Percentiles rank a stretch among this genome's conserved stretches.
phyloP scores from a whole-genome alignment of 2,888 invertebrate species.

The Neoscelio sp. region DNA sequence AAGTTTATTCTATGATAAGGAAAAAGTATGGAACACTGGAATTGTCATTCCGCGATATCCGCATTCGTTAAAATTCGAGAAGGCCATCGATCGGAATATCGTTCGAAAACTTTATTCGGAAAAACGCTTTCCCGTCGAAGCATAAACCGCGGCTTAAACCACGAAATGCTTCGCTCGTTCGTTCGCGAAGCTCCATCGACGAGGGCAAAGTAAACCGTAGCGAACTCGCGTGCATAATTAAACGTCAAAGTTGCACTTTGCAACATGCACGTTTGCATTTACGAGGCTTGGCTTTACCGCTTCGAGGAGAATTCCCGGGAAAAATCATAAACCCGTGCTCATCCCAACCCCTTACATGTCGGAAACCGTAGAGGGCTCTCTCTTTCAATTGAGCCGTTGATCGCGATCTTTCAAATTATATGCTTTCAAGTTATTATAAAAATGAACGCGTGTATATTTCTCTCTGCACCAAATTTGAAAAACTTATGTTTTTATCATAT shows the following conservation, averaged over 20 bases:
- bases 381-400: conserved; percentile 37
- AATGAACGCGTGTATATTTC: too few relatives aligned
- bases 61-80: conserved; percentile 14
- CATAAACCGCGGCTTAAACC: conserved; percentile 63
- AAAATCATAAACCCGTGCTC: conserved; percentile 62
- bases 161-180: conserved; percentile 61
- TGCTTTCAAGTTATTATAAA: background rate
- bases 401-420: conserved; percentile 28
- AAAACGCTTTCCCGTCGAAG: conserved; percentile 54
- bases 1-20: too few relatives aligned
- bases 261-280: conserved; percentile 66
- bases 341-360: conserved; percentile 33
- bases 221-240: conserved; percentile 78
- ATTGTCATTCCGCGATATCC: conserved; percentile 1
- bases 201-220: conserved; percentile 75
- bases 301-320: conserved; percentile 45
- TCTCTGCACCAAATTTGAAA: too few relatives aligned
- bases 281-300: conserved; percentile 37
- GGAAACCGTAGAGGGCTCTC: conserved; percentile 11
- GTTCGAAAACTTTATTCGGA: conserved; percentile 50
- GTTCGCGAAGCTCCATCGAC: conserved; percentile 60
- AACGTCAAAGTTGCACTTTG: conserved; percentile 75
- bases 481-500: too few relatives aligned
- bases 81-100: conserved; percentile 47
- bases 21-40: background rate